Evolutionary conservation across 2,113 vertebrate species (phyloP).

Genomic region (Heterotis niloticus): DNA sequence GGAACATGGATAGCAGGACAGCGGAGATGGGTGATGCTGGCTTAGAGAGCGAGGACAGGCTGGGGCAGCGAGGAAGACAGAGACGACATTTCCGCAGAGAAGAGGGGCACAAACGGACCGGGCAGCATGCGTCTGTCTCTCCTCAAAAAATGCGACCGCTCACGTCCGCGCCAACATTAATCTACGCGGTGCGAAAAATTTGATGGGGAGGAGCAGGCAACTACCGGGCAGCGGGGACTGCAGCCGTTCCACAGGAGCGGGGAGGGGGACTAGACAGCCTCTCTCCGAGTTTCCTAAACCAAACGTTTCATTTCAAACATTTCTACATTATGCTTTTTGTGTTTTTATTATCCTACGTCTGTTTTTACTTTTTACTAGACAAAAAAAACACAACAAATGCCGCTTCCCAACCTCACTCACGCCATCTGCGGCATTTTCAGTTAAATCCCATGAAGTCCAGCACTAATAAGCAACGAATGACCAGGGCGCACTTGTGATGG

Average conservation of each 20-base stretch:
- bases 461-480: constrained; percentile 9
- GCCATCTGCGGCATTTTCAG: constrained; percentile 46
- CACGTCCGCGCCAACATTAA: neutral
- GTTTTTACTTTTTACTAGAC: too few species aligned
- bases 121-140: neutral
- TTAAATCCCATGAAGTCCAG: constrained; percentile 50
- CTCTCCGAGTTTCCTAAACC: too few species aligned
- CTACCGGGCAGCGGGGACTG: neutral
- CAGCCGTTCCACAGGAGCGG: neutral
- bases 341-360: neutral
- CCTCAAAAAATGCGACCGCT: neutral
- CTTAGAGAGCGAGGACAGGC: constrained; percentile 38
- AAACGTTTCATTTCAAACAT: too few species aligned
- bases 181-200: neutral
- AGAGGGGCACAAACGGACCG: neutral
- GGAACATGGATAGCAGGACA: constrained; percentile 20
- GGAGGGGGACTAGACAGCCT: neutral
- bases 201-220: neutral
- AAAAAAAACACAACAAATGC: too few species aligned
- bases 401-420: constrained; percentile 43
- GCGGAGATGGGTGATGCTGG: constrained; percentile 39
- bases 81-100: neutral
- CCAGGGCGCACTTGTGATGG: neutral
- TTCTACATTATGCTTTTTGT: too few species aligned
- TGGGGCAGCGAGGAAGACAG: neutral